phyloP scores from a whole-genome alignment of 2,797 vertebrate genomes.

The Sebastes vulpes region DNA sequence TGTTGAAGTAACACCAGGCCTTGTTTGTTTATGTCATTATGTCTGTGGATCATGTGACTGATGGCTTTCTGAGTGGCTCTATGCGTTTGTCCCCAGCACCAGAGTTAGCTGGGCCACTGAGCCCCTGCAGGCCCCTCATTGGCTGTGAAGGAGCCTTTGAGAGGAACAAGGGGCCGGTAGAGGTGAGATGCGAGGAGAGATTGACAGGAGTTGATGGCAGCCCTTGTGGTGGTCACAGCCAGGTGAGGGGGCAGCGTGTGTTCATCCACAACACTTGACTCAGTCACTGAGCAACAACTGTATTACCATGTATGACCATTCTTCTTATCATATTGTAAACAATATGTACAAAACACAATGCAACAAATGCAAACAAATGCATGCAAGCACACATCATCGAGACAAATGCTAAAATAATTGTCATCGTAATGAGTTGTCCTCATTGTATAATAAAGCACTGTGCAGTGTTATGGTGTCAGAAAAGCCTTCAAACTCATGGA shows the following conservation, averaged over 20 bases:
- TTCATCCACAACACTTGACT: conserved; percentile 49
- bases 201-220: conserved; percentile 50
- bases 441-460: background rate
- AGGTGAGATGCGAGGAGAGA: conserved; percentile 62
- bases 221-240: conserved; percentile 69
- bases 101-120: background rate
- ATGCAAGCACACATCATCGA: background rate
- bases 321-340: background rate
- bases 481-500: background rate
- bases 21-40: conserved; percentile 63
- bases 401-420: background rate
- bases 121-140: conserved; percentile 20
- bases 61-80: conserved; percentile 49
- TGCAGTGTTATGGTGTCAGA: background rate
- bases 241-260: conserved; percentile 67
- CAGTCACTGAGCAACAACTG: background rate
- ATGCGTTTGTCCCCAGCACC: conserved; percentile 26
- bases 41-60: conserved; percentile 56
- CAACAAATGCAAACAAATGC: background rate
- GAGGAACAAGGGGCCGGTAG: conserved; percentile 44
- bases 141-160: conserved; percentile 45
- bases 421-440: background rate
- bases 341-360: background rate
- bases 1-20: conserved; percentile 30
- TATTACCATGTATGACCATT: background rate